Evolutionary conservation across 2,113 vertebrate genomes (phyloP).

Genomic region (Lepus americanus): DNA sequence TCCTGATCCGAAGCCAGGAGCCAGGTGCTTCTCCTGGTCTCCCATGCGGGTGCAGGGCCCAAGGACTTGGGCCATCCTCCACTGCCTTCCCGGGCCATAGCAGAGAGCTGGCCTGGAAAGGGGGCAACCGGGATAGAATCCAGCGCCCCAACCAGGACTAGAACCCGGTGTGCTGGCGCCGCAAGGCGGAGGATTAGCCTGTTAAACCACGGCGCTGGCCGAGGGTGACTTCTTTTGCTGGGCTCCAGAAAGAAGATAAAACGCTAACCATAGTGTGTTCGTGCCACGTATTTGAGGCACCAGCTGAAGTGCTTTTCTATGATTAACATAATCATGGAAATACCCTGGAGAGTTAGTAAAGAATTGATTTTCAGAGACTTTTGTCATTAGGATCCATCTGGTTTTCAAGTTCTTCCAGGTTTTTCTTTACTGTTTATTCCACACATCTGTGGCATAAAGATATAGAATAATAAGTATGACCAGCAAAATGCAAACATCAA

Average conservation of each 20-base stretch:
- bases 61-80: no score
- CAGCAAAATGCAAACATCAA: neutral
- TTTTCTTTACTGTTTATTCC: neutral
- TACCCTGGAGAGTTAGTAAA: neutral
- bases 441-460: neutral
- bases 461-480: neutral
- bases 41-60: no score
- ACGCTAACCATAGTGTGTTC: neutral
- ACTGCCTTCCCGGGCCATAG: no score
- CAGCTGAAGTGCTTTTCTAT: constrained; percentile 3
- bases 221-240: neutral
- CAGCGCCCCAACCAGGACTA: no score
- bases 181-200: no score
- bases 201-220: no score
- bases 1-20: no score
- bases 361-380: neutral
- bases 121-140: no score
- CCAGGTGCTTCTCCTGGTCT: no score
- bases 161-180: no score
- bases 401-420: constrained; percentile 32
- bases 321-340: neutral
- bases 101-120: no score
- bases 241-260: neutral
- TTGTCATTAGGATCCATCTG: neutral
- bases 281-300: neutral